These are phyloP conservation scores for Cecidostiba fungosa DNA, from an alignment of 2,888 invertebrate species.

Conservation along the genomic window DNA sequence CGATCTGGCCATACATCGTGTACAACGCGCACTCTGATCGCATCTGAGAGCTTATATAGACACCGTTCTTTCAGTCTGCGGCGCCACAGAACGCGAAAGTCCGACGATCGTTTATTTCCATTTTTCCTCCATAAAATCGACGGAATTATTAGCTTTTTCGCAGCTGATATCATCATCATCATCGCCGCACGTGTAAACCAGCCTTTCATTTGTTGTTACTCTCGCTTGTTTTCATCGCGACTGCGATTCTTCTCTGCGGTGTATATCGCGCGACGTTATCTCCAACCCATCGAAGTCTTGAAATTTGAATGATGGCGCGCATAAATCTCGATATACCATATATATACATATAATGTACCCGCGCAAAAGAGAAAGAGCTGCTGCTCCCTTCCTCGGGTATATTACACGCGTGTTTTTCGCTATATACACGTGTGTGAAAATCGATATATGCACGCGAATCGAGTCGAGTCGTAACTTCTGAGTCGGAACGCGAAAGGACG, in stretches of 20 bases:
- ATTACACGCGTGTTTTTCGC: conserved; percentile 24
- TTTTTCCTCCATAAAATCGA: conserved; percentile 39
- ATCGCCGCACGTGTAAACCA: conserved; percentile 43
- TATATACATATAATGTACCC: not conserved
- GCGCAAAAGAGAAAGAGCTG: conserved; percentile 19
- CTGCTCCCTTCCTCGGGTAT: not conserved
- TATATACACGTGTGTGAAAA: conserved; percentile 37
- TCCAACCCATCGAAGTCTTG: conserved; percentile 43
- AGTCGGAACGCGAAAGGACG: not conserved
- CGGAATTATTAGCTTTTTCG: conserved; percentile 56
- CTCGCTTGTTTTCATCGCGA: conserved; percentile 22
- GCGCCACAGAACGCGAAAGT: conserved; percentile 4
- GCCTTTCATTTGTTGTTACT: conserved; percentile 58
- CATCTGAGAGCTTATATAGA: not conserved
- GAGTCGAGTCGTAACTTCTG: conserved; percentile 32
- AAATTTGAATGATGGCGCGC: conserved; percentile 58
- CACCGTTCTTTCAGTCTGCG: not conserved
- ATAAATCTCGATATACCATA: not conserved
- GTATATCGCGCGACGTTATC: conserved; percentile 29
- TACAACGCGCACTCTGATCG: not conserved
- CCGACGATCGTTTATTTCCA: conserved; percentile 23
- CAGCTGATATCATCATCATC: conserved; percentile 49
- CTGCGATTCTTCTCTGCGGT: conserved; percentile 6
- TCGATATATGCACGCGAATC: conserved; percentile 54
- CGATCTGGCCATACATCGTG: conserved; percentile 28